phyloP scores from a whole-genome alignment of 2,113 vertebrate genomes.

The Epinephelus cyanopodus region DNA sequence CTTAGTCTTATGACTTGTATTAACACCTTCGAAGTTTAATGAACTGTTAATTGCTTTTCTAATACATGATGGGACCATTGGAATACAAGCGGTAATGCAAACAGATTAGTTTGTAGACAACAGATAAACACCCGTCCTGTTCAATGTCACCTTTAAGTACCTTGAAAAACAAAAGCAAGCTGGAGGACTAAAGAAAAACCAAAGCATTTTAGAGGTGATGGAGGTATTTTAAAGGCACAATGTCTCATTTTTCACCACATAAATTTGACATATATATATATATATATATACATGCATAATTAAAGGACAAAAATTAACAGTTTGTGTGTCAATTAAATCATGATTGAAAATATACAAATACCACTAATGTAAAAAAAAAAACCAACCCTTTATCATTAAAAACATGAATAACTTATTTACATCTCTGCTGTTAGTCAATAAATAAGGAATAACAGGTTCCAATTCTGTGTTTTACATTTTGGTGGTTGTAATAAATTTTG shows the following conservation, averaged over 20 bases:
- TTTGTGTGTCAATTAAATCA: neutral
- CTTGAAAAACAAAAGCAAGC: slow-evolving; percentile 74
- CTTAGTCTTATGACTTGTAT: slow-evolving; percentile 87
- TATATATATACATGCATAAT: neutral
- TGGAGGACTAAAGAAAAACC: slow-evolving; percentile 47
- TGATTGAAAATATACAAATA: neutral
- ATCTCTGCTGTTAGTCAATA: neutral
- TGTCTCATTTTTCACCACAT: neutral
- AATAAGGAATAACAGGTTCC: neutral
- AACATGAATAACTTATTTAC: neutral
- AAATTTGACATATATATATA: neutral
- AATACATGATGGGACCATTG: slow-evolving; percentile 84
- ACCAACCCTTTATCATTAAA: slow-evolving; percentile 8
- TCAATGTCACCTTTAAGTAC: slow-evolving; percentile 87
- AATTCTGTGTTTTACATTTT: neutral
- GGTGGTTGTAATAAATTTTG: neutral
- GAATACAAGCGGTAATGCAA: slow-evolving; percentile 84
- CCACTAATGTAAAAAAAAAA: neutral
- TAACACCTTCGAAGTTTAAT: slow-evolving; percentile 87
- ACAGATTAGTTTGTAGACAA: slow-evolving; percentile 85
- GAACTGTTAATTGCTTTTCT: slow-evolving; percentile 88
- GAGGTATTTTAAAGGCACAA: neutral
- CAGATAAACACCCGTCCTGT: slow-evolving; percentile 80
- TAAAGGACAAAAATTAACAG: too few relatives aligned
- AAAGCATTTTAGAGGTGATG: slow-evolving; percentile 7